Base-by-base conservation (phyloP, 2,113 vertebrate genomes). In the Neolamprologus modestus region DNA sequence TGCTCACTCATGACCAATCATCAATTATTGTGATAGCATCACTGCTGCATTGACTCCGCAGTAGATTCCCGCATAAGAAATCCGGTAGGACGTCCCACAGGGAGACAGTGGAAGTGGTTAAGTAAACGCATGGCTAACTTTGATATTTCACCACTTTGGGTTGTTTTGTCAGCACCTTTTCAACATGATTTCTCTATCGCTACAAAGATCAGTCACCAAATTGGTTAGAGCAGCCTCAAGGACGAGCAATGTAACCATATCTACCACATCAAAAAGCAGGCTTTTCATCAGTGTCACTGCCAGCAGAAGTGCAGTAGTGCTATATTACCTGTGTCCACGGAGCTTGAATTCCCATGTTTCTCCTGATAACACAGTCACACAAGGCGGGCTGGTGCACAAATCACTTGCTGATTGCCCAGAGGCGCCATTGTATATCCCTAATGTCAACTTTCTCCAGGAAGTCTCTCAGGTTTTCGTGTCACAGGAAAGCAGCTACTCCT, bases 401-500 rank as follows among this genome's bases (percentile, higher is more conserved):
- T 89, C 83, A n/a, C 76, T 24, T 57, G 50, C 54, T 86, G 37
- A 87, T 47, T 85, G 47, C 89, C 89, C 81, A 9, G 79, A 90
- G 88, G 87, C 57, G n/a, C 81, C 11, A 8, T 52, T 53, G 8
- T 89, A 81, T 83, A 81, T 54, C 52, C 33, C 76, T 80, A 66
- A 89, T 87, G 82, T 90, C 82, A 92, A 85, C 87, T 90, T 86
- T 90, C 81, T 81, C 81, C 85, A 88, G 47, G 33, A 94, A 89
- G 66, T 57, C 63, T 71, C 12, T 78, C 17, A 24, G n/a, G 63
- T 87, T 84, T 87, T 79, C 19, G 47, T 55, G 47, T 87, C 9
- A 54, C 68, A 81, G 80, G n/a, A 89, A 82, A 85, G 50, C 66
- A 40, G 84, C 78, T 21, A 26, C 73, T 40, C 21, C 40, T 81